Evolutionary conservation across 2,113 vertebrate species (phyloP), one percentile per base, ranked within the genome.

Genomic region (Albula goreensis): DNA sequence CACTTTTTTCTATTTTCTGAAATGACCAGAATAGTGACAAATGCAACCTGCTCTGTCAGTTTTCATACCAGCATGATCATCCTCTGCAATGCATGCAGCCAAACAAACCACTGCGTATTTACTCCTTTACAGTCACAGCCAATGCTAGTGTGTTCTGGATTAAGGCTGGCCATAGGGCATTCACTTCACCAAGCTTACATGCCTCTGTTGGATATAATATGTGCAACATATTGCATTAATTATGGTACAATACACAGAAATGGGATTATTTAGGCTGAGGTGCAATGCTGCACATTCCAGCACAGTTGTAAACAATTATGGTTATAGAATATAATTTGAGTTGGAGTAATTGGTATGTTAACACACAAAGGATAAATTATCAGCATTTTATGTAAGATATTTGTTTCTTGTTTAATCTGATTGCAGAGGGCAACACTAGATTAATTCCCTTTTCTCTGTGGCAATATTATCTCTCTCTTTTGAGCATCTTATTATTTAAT

Each of bases 401-500:
- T 31, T 78, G 70, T 25, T 74, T 25, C 31, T 74, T 74, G 25
- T 31, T 74, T 49, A 57, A 85, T 60, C 19, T 66, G 52, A 77
- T 80, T 19, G 31, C 70, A 57, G 70, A 31, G 51, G 9, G 22
- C 22, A 80, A 85, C 57, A 50, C 57, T 51, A 53, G 56, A 81
- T 80, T 85, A 66, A 4, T 52, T 80, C 41, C 57, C 17, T 25
- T 85, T 85, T 31, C 77, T 11, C 50, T 53, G 78, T 10, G 12
- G 77, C 51, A 50, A 57, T 79, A 57, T 85, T 48, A 79, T 50
- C 80, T 57, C 22, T 25, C 11, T 57, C 48, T 60, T 81, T 81
- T 85, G 78, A 31, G 56, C 78, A 80, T 49, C 51, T 25, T 80
- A 49, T 85, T 80, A 25, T 85, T 85, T 85, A 51, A 80, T 85